Evolutionary conservation across 1,140 invertebrate species (phyloP), one percentile per base, ranked within the genome.

Genomic region (Caerostris extrusa): DNA sequence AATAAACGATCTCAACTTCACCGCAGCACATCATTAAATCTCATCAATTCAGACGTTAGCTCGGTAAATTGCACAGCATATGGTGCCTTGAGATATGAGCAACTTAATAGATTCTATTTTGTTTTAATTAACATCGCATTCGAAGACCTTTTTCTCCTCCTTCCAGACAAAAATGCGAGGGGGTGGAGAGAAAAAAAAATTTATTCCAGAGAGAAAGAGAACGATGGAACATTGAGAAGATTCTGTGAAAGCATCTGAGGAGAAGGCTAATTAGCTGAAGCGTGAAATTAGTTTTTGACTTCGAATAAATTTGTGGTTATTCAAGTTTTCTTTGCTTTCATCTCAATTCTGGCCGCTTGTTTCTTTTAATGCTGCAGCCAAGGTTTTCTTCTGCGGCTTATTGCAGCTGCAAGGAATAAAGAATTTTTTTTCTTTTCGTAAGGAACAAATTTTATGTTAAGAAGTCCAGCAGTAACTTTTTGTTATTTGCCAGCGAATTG

Each of bases 211-310:
- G 34, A 55, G 61, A 88, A 53, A 88, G 34, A 56, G 61, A 89
- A 69, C 34, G 34, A 34, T 34, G 34, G 34, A 34, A 34, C 34
- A 34, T 34, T 34, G 55, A 69, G 12, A 53, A 67, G 61, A n/a
- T 4, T 58, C 58, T 61, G 60, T 69, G 61, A 81, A 67, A 69
- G 19, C 87, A n/a, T 69, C 87, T 89, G 12, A 55, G 50, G 61
- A 55, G 17, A 53, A 64, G 77, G 77, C 60, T 91, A 91, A 91
- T 91, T 91, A 91, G 77, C 67, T 83, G 77, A 85, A 64, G 90
- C 90, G 81, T 91, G 90, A 91, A 91, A 91, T 91, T 91, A 91
- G 90, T 91, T 91, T 91, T 91, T 91, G 77, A 85, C 90, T 91
- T 50, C 67, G 77, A 91, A 91, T 91, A 91, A 91, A 91, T 85